Conservation (phyloP, 2,888 invertebrate species). For the Bedellia somnulentella region DNA sequence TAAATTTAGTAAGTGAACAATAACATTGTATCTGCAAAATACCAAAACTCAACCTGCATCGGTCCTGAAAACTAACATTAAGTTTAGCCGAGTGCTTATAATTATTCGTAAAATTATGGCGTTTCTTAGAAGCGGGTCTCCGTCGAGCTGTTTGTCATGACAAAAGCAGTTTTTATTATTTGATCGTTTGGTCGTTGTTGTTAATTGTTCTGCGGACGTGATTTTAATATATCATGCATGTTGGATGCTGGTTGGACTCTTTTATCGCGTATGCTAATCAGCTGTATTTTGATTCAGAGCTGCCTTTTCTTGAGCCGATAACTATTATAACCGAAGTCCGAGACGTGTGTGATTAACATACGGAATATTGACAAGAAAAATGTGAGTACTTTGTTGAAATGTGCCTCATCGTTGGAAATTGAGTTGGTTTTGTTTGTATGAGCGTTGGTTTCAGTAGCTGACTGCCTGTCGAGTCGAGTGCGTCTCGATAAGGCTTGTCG, state of each 20-base stretch:
- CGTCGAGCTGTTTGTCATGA: conserved; percentile 39
- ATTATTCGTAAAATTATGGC: conserved; percentile 27
- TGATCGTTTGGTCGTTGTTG: conserved; percentile 49
- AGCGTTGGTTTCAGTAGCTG: conserved; percentile 7
- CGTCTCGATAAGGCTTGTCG: conserved; percentile 12
- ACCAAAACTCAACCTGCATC: not conserved
- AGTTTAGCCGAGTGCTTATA: conserved; percentile 12
- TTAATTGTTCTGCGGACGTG: conserved; percentile 54
- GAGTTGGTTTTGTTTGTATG: too few species aligned
- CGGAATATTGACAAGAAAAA: too few species aligned
- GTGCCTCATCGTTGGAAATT: too few species aligned
- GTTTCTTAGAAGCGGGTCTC: conserved; percentile 33
- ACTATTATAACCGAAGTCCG: too few species aligned
- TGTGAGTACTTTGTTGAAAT: too few species aligned
- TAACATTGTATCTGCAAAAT: too few species aligned
- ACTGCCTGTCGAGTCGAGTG: conserved; percentile 16
- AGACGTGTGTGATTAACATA: too few species aligned
- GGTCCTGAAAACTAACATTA: conserved; percentile 6
- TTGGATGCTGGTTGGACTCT: conserved; percentile 25
- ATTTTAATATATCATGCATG: conserved; percentile 56
- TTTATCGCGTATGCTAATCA: conserved; percentile 47
- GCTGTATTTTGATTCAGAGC: conserved; percentile 18
- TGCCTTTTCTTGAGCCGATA: too few species aligned
- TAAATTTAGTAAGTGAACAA: too few species aligned
- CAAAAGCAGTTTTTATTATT: conserved; percentile 53